These are phyloP conservation scores for Cheiracanthium punctorium DNA, from an alignment of 2,888 invertebrate genomes.

Conservation along the genomic window DNA sequence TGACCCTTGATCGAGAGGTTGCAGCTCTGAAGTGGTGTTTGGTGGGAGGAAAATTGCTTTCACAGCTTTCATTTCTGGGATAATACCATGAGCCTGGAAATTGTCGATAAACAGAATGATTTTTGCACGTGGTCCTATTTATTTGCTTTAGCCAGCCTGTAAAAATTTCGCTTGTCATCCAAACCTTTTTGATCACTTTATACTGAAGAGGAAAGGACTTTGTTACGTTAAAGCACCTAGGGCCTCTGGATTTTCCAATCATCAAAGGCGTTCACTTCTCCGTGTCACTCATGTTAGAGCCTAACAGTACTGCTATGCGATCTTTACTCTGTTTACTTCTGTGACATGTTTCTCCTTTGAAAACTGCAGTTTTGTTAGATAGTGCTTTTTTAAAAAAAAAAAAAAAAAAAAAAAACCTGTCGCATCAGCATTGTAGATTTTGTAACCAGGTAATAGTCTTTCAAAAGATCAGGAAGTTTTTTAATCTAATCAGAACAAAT, in stretches of 20 bases:
- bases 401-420: neutral
- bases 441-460: neutral
- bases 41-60: neutral
- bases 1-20: constrained; percentile 12
- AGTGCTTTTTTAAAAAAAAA: no score
- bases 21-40: neutral
- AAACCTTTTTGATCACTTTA: no score
- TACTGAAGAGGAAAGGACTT: constrained; percentile 6
- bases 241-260: constrained; percentile 3
- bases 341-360: constrained; percentile 1
- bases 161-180: no score
- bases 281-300: constrained; percentile 18
- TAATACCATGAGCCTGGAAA: no score
- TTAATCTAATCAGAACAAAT: neutral
- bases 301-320: constrained; percentile 5
- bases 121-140: no score
- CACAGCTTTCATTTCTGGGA: no score
- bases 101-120: no score
- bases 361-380: neutral
- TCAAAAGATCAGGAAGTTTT: neutral
- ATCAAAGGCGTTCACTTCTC: constrained; percentile 16
- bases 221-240: constrained; percentile 5
- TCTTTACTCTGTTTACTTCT: constrained; percentile 18
- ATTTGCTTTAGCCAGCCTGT: no score
- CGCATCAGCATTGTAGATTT: neutral